These are phyloP conservation scores for Belgica antarctica DNA, from an alignment of 2,888 invertebrate species.

Conservation along the genomic window DNA sequence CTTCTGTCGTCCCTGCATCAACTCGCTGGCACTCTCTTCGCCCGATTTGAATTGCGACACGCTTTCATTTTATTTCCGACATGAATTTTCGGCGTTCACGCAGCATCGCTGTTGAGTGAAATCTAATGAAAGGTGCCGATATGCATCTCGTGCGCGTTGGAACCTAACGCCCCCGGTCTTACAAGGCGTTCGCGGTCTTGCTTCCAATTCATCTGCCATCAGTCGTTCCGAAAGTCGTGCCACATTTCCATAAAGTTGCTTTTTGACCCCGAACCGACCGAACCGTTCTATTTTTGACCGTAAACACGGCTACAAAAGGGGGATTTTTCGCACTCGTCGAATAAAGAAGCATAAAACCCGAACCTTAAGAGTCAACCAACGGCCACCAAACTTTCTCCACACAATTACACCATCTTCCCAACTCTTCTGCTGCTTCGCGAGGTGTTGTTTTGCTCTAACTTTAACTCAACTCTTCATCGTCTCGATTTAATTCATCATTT, in stretches of 20 bases:
- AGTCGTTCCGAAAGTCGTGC: background rate
- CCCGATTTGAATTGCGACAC: background rate
- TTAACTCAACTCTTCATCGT: conserved; percentile 23
- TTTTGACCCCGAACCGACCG: background rate
- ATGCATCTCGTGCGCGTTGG: no score
- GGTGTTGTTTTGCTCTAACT: background rate
- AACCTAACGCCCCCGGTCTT: no score
- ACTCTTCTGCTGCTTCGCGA: conserved; percentile 19
- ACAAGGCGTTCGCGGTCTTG: background rate
- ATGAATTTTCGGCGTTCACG: conserved; percentile 1
- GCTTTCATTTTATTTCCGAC: conserved; percentile 26
- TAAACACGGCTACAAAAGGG: background rate
- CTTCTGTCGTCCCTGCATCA: conserved; percentile 32
- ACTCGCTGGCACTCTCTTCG: background rate
- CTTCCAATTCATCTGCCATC: background rate
- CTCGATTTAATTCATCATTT: conserved; percentile 24
- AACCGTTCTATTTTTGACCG: background rate
- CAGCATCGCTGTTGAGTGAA: background rate
- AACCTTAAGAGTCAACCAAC: conserved; percentile 9
- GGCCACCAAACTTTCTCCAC: conserved; percentile 16
- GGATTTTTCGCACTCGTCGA: no score
- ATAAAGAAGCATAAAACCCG: no score
- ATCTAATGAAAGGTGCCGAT: no score
- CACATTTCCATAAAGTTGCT: background rate
- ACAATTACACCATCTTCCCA: background rate